Percentiles rank a stretch among this genome's conserved stretches.
Evolutionary conservation across 2,888 invertebrate species (phyloP).

Genomic region (Schrankia costaestrigalis): DNA sequence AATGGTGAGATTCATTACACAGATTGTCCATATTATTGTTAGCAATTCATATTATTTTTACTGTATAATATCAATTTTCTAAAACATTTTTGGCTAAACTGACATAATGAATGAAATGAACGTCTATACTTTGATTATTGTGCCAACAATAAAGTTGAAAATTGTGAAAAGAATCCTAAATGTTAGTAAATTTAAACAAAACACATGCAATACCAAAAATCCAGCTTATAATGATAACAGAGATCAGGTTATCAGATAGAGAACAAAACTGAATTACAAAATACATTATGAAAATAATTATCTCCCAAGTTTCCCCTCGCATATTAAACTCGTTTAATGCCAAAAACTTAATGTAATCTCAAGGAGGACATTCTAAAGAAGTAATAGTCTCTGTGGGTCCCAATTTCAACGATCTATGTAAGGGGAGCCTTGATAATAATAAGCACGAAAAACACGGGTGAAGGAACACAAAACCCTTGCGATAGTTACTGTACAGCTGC

Average conservation of each 20-base stretch:
- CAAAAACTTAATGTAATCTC: constrained; percentile 65
- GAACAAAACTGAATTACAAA: constrained; percentile 21
- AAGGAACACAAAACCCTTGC: constrained; percentile 71
- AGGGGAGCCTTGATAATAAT: constrained; percentile 72
- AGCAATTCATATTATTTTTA: constrained; percentile 4
- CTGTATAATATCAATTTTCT: constrained; percentile 2
- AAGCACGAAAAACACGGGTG: constrained; percentile 63
- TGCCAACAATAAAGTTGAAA: too few relatives aligned
- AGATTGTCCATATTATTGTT: constrained; percentile 15
- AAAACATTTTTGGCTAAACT: too few relatives aligned
- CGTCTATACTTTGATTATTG: too few relatives aligned
- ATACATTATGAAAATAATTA: too few relatives aligned
- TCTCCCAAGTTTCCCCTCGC: constrained; percentile 56
- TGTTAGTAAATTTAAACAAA: too few relatives aligned
- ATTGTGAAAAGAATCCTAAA: too few relatives aligned
- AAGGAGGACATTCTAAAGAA: constrained; percentile 64
- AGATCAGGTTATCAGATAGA: constrained; percentile 40
- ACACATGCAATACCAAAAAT: constrained; percentile 9
- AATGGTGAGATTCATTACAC: constrained; percentile 24
- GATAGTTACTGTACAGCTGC: constrained; percentile 69
- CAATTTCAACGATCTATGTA: constrained; percentile 51
- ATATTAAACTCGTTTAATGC: constrained; percentile 67
- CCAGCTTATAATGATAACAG: constrained; percentile 19
- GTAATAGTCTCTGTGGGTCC: constrained; percentile 63
- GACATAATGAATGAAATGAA: too few relatives aligned